Evolutionary conservation across 2,888 invertebrate genomes (phyloP).

Genomic region (Napeogenes inachia): DNA sequence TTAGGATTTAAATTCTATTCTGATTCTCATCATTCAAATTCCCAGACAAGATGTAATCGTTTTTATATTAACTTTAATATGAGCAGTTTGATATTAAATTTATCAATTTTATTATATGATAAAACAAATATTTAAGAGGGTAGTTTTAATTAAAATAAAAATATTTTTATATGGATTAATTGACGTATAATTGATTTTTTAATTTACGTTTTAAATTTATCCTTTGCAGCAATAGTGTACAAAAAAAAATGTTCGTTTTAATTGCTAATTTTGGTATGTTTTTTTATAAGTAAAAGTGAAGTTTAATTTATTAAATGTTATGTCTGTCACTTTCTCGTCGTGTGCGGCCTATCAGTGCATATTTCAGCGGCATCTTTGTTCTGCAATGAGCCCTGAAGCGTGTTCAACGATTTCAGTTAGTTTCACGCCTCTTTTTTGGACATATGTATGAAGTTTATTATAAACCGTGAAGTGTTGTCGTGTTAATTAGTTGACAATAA

Average conservation of each 20-base stretch:
- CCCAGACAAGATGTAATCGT: not conserved
- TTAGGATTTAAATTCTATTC: not conserved
- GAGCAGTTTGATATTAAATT: not conserved
- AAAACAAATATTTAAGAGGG: not conserved
- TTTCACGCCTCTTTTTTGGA: conserved; percentile 70
- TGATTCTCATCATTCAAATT: not conserved
- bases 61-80: too few relatives aligned
- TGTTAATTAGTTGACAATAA: conserved; percentile 54
- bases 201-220: too few relatives aligned
- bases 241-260: too few relatives aligned
- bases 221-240: too few relatives aligned
- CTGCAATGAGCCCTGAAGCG: conserved; percentile 69
- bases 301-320: conserved; percentile 11
- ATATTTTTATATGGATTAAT: too few relatives aligned
- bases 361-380: conserved; percentile 67
- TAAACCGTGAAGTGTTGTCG: conserved; percentile 58
- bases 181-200: too few relatives aligned
- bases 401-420: conserved; percentile 62
- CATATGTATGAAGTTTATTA: conserved; percentile 54
- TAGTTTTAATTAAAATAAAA: too few relatives aligned
- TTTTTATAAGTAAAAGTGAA: not conserved
- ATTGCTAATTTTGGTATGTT: too few relatives aligned
- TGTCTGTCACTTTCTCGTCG: conserved; percentile 38
- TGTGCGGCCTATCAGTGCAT: conserved; percentile 68
- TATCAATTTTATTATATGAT: not conserved